Evolutionary conservation across 2,888 invertebrate genomes (phyloP).

Genomic region (Stegana nigrithorax): DNA sequence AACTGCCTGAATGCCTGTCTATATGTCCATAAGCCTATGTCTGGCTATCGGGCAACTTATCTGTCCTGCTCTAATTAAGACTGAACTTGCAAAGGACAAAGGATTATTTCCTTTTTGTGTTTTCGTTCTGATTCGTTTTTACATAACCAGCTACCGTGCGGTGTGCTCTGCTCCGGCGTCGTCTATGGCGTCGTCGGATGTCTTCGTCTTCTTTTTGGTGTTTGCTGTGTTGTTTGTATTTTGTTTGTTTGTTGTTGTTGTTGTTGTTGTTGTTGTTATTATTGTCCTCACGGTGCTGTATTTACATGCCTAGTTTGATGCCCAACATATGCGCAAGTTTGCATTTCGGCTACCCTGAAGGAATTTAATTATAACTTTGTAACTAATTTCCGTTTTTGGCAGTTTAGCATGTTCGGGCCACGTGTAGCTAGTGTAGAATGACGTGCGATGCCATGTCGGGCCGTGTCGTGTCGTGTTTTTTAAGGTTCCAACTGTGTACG

Average conservation of each 20-base stretch:
- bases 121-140: too few relatives aligned
- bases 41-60: constrained; percentile 53
- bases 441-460: not conserved
- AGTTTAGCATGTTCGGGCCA: constrained; percentile 43
- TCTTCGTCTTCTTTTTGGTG: too few relatives aligned
- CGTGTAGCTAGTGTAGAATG: constrained; percentile 12
- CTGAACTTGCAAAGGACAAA: constrained; percentile 23
- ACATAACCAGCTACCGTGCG: too few relatives aligned
- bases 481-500: too few relatives aligned
- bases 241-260: too few relatives aligned
- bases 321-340: constrained; percentile 35
- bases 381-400: constrained; percentile 57
- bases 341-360: constrained; percentile 39
- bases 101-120: constrained; percentile 16
- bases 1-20: too few relatives aligned
- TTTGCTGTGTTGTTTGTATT: too few relatives aligned
- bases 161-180: constrained; percentile 35
- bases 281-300: too few relatives aligned
- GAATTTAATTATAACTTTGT: constrained; percentile 59
- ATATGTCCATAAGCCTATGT: too few relatives aligned
- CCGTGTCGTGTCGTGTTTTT: not conserved
- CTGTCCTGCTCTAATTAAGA: constrained; percentile 52
- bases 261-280: too few relatives aligned
- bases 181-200: constrained; percentile 36
- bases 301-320: constrained; percentile 52